Conservation (phyloP, 2,113 vertebrate genomes). For the Sphaerodactylus townsendi region DNA sequence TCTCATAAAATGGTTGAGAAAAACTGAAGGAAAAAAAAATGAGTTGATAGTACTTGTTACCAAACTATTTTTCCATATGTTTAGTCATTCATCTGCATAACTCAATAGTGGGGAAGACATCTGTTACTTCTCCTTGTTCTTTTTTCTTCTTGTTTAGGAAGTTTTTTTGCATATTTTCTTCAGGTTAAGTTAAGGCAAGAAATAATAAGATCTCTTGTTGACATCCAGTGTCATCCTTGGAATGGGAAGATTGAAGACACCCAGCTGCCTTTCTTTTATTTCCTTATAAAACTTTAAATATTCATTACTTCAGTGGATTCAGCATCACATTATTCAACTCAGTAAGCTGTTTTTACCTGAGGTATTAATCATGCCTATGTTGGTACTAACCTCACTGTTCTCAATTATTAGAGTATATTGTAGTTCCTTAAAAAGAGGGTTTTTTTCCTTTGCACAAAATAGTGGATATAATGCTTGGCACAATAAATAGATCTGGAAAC, state of each 20-base stretch:
- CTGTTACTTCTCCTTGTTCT: not conserved
- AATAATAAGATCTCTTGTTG: not conserved
- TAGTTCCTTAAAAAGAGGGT: not conserved
- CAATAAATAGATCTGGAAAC: not conserved
- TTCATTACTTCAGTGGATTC: not conserved
- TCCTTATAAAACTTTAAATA: conserved; percentile 15
- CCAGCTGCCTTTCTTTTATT: conserved; percentile 32
- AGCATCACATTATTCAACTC: not conserved
- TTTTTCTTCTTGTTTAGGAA: not conserved
- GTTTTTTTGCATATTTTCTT: conserved; percentile 1
- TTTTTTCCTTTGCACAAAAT: not conserved
- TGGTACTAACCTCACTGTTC: not conserved
- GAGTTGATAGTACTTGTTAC: not conserved
- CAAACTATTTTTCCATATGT: not conserved
- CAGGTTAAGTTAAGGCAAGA: not conserved
- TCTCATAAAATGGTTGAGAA: not conserved
- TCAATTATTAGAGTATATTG: too few relatives aligned
- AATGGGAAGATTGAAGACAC: not conserved
- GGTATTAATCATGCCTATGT: conserved; percentile 10
- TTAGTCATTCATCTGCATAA: not conserved
- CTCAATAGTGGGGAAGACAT: conserved; percentile 6
- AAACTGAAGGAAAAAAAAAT: not conserved
- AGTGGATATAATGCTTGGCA: not conserved
- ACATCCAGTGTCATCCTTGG: not conserved
- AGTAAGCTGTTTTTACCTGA: conserved; percentile 14